Evolutionary conservation across 2,113 vertebrate genomes (phyloP).

Genomic region (Tragelaphus scriptus): DNA sequence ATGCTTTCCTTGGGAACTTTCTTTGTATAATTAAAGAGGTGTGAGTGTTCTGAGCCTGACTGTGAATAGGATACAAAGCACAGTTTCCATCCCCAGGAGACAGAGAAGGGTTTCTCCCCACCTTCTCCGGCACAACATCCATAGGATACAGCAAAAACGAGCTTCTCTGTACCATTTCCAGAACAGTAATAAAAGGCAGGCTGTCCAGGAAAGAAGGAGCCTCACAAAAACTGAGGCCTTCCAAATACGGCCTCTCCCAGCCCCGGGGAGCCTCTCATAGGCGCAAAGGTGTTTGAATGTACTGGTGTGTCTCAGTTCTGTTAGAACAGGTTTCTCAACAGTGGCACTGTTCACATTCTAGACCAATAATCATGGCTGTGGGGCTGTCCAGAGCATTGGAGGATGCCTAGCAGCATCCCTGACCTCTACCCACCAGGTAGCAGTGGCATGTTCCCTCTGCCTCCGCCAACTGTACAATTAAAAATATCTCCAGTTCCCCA

Average conservation of each 20-base stretch:
- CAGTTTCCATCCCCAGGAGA: neutral
- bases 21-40: constrained; percentile 53
- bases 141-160: neutral
- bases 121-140: neutral
- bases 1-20: constrained; percentile 44
- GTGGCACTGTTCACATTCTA: neutral
- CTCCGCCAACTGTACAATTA: neutral
- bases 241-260: neutral
- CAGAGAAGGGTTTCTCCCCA: neutral
- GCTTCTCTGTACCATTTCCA: neutral
- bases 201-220: neutral
- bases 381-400: neutral
- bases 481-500: neutral
- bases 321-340: neutral
- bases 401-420: no score
- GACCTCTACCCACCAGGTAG: neutral
- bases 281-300: rapidly evolving
- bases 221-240: neutral
- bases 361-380: neutral
- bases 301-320: neutral
- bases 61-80: neutral
- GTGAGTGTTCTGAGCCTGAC: neutral
- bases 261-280: neutral
- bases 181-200: neutral
- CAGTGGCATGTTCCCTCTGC: neutral